Percentiles rank a stretch among this genome's conserved stretches.
phyloP scores from a whole-genome alignment of 2,797 vertebrate genomes.

The Gymnodraco acuticeps region DNA sequence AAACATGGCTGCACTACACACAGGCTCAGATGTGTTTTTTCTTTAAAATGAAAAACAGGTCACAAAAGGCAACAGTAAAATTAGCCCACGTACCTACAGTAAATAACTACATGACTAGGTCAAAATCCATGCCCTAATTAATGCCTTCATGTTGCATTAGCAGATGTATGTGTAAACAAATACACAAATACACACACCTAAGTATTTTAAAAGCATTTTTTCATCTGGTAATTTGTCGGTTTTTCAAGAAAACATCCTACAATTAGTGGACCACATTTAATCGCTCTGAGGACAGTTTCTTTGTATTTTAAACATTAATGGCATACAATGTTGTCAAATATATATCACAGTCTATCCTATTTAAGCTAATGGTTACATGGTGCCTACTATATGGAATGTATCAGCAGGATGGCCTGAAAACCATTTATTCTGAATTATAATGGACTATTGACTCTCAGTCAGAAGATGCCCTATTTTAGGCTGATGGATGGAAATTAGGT shows the following conservation, averaged over 20 bases:
- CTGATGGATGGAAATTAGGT: conserved; percentile 41
- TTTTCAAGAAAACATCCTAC: background rate
- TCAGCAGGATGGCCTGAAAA: background rate
- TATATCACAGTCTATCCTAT: background rate
- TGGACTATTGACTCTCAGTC: background rate
- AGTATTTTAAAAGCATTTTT: background rate
- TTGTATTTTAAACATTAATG: background rate
- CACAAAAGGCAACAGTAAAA: background rate
- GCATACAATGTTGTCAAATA: background rate
- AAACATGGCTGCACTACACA: conserved; percentile 66
- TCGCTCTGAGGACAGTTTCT: background rate
- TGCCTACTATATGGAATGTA: background rate
- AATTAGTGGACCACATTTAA: background rate
- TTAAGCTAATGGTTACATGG: background rate
- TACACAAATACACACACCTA: background rate
- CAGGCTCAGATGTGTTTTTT: conserved; percentile 12
- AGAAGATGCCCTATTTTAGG: conserved; percentile 15
- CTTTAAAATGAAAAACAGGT: conserved; percentile 39
- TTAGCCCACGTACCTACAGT: background rate
- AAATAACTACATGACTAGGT: conserved; percentile 15
- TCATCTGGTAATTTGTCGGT: background rate
- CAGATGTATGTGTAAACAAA: background rate
- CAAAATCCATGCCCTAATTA: background rate
- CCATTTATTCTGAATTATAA: conserved; percentile 14
- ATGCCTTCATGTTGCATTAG: background rate